These are phyloP conservation scores for Cygnus olor DNA, from an alignment of 2,797 vertebrate species.

Conservation along the genomic window DNA sequence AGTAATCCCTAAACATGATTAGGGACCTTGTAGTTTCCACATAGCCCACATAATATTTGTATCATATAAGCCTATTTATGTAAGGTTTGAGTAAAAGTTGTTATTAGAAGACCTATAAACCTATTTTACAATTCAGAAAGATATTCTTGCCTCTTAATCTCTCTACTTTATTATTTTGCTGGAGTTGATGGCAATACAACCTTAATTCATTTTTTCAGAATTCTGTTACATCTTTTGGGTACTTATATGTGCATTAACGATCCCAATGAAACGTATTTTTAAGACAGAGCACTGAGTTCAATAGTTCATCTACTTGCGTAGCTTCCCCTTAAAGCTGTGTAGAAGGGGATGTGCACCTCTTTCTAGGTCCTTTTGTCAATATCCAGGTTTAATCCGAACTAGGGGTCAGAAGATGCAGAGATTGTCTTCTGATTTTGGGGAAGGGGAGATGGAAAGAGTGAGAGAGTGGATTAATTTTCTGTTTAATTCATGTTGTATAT, in stretches of 20 bases:
- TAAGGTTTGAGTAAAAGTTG: constrained; percentile 83
- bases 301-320: constrained; percentile 54
- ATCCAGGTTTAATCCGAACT: constrained; percentile 4
- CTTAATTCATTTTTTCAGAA: constrained; percentile 79
- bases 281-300: constrained; percentile 61
- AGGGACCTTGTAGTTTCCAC: constrained; percentile 84
- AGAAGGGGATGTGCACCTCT: background rate
- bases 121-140: constrained; percentile 82
- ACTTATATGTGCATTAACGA: constrained; percentile 14
- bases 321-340: constrained; percentile 18
- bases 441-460: background rate
- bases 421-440: background rate
- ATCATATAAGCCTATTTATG: constrained; percentile 86
- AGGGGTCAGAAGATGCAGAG: background rate
- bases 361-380: background rate
- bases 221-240: constrained; percentile 54
- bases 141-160: constrained; percentile 79
- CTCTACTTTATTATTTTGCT: constrained; percentile 75
- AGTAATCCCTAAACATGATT: constrained; percentile 91
- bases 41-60: constrained; percentile 82
- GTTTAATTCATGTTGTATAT: background rate
- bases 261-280: constrained; percentile 67
- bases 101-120: constrained; percentile 84
- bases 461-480: background rate
- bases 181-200: constrained; percentile 61